Evolutionary conservation across 1,140 invertebrate species (phyloP).

Genomic region (Pachypeltis micranthus): DNA sequence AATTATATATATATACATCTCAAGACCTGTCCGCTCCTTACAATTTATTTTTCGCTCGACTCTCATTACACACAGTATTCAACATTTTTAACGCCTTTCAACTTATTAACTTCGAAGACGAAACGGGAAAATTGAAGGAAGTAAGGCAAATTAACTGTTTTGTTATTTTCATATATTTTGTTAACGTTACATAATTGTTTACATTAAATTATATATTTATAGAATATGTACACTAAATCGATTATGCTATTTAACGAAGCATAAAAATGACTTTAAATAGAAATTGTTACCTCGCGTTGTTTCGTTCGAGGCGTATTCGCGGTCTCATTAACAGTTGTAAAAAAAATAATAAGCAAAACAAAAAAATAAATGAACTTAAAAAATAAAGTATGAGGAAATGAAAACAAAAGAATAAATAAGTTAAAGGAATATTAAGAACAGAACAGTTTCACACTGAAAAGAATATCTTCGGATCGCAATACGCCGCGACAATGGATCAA

Average conservation of each 20-base stretch:
- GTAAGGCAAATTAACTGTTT: constrained; percentile 20
- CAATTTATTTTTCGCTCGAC: no score
- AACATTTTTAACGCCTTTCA: no score
- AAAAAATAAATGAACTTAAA: neutral
- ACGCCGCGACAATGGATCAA: neutral
- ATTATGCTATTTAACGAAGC: constrained; percentile 20
- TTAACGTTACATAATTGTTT: constrained; percentile 22
- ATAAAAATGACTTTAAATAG: constrained; percentile 18
- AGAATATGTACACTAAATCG: constrained; percentile 20
- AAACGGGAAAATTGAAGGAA: no score
- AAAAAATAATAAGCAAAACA: neutral
- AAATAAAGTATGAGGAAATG: no score
- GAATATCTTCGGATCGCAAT: neutral
- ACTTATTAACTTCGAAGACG: no score
- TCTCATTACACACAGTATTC: no score
- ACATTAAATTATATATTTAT: constrained; percentile 15
- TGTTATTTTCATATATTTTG: constrained; percentile 23
- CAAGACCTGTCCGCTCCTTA: no score
- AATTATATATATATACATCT: no score
- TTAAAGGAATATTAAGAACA: no score
- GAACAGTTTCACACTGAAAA: no score
- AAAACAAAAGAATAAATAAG: neutral
- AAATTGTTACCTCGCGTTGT: constrained; percentile 13
- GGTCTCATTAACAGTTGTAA: neutral
- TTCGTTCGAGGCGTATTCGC: constrained; percentile 3